Base-by-base conservation (phyloP, 2,113 vertebrate species). In the Choloepus hoffmanni region DNA sequence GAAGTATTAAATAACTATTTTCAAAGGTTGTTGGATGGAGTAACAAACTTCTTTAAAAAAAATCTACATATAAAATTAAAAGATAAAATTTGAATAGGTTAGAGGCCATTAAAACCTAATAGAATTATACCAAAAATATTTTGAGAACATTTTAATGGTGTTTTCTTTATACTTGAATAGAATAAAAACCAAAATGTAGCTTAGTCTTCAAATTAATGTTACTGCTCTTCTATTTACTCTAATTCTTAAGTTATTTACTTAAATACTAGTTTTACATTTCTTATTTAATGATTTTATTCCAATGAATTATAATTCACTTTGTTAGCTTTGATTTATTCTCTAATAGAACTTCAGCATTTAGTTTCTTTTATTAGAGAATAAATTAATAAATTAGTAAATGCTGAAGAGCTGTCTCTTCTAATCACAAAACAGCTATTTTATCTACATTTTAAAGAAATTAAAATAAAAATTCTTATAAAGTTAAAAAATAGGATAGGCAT, bases 1-100 rank as follows among this genome's bases (percentile, higher is more conserved):
- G 36, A 90, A 85, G 30, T 79, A 86, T 73, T 94, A 55, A 83
- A 40, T 95, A 76, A 63, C 95, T 95, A 55, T 85, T 89, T 96
- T 92, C 0, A 4, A 48, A 92, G 94, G 23, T 62, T 65, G 12
- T 94, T 90, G 28, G 36, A 48, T 82, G 0, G 24, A 86, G 16
- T 92, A 77, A 48, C 36, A 88, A 30, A 40, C 18, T 72, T 60
- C 58, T 84, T 70, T 79, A 65, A 45, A 84, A 65, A 40, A 15
- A 72, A 65, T 48, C 48, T 90, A 7, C 60, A 12, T 86, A 43
- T 67, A 62, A 96, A 74, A 50, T 10, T 72, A 76, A 93, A 88
- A 93, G 82, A 89, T 77, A 73, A 85, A 85, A 60, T 86, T 40
- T 92, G 45, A 78, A 58, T 5, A 97, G 53, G 50, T 84, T 63